Evolutionary conservation across 2,888 invertebrate genomes (phyloP).

Genomic region (Tachina lurida): DNA sequence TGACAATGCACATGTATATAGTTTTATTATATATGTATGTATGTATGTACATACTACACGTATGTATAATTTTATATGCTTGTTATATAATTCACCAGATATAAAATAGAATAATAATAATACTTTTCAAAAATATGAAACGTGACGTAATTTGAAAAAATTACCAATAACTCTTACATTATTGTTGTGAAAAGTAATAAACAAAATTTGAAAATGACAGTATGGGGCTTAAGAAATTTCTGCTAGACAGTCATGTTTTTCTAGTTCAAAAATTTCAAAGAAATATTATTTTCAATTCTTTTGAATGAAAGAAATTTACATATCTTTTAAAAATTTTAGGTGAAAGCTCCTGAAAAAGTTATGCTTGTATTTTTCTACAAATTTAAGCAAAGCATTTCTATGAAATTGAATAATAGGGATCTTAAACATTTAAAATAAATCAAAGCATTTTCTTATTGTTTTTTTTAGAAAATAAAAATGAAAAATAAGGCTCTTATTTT

Average conservation of each 20-base stretch:
- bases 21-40: neutral
- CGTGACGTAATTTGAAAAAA: slow-evolving; percentile 60
- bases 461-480: too few relatives aligned
- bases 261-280: neutral
- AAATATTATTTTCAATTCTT: too few relatives aligned
- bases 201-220: neutral
- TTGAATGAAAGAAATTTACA: too few relatives aligned
- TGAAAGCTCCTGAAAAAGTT: too few relatives aligned
- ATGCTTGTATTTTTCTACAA: too few relatives aligned
- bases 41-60: slow-evolving; percentile 12
- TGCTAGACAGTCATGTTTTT: neutral
- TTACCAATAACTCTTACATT: neutral
- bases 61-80: slow-evolving; percentile 11
- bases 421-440: too few relatives aligned
- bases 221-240: neutral
- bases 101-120: slow-evolving; percentile 34
- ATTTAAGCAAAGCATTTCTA: too few relatives aligned
- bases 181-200: neutral
- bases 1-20: slow-evolving; percentile 15
- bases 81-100: slow-evolving; percentile 53
- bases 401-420: too few relatives aligned
- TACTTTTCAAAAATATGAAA: slow-evolving; percentile 59
- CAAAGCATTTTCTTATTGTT: too few relatives aligned
- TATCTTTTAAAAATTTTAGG: too few relatives aligned
- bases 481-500: too few relatives aligned